A percentile compares a stretch with the other conserved stretches of the same genome.
Evolutionary conservation across 2,888 invertebrate species (phyloP).

Genomic region (Lordiphosa andalusiaca): DNA sequence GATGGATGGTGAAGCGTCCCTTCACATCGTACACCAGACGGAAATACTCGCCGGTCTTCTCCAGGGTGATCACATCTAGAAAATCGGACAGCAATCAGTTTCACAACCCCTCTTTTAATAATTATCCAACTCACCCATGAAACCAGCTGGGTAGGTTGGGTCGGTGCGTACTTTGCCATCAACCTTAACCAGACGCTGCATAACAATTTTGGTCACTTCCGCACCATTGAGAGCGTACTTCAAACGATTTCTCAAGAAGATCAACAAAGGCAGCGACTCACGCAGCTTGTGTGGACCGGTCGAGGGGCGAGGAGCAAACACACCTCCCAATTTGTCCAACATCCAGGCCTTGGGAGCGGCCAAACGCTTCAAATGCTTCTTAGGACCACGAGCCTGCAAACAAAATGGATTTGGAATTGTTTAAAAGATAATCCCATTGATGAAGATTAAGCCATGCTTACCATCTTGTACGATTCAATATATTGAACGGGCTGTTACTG

Average conservation of each 20-base stretch:
- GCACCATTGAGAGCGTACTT: slow-evolving; percentile 98
- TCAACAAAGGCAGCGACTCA: slow-evolving; percentile 97
- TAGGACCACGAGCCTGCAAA: slow-evolving; percentile 96
- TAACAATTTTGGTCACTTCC: slow-evolving; percentile 98
- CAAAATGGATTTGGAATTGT: slow-evolving; percentile 16
- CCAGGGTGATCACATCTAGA: slow-evolving; percentile 98
- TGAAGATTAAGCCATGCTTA: slow-evolving; percentile 63
- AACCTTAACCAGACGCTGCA: slow-evolving; percentile 98
- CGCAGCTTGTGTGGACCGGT: slow-evolving; percentile 98
- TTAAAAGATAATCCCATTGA: neutral
- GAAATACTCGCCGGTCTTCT: slow-evolving; percentile 98
- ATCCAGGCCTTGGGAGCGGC: slow-evolving; percentile 99
- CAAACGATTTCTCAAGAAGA: slow-evolving; percentile 97
- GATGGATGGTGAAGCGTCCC: slow-evolving; percentile 98
- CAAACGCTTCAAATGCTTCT: slow-evolving; percentile 99
- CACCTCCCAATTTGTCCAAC: slow-evolving; percentile 99
- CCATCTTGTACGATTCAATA: slow-evolving; percentile 80
- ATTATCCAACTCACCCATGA: slow-evolving; percentile 92
- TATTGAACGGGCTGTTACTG: slow-evolving; percentile 37
- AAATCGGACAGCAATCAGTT: neutral
- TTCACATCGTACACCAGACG: slow-evolving; percentile 99
- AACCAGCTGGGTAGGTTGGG: slow-evolving; percentile 97
- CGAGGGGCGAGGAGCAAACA: slow-evolving; percentile 98
- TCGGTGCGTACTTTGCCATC: slow-evolving; percentile 99
- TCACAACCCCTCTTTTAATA: slow-evolving; percentile 66